Evolutionary conservation across 2,888 invertebrate genomes (phyloP), one percentile per base, ranked within the genome.

Genomic region (Congeria kusceri): DNA sequence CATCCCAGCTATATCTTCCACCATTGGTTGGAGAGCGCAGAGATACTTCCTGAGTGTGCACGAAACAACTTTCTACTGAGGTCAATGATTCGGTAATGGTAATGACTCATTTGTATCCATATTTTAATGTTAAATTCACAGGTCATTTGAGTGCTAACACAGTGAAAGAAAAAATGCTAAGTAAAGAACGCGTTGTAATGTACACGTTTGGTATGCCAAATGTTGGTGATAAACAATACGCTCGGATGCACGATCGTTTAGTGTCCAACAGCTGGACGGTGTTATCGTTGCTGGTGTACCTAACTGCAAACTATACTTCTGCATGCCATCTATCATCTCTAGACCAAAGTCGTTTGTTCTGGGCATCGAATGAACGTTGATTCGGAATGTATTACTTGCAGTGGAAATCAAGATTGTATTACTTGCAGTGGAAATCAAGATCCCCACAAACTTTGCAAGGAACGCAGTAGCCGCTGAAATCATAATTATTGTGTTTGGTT

Each of bases 121-220:
- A 47, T 11, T 83, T 76, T 25, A 66, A 59, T 3, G 59, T 83
- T 18, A 76, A 73, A 27, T 56, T 83, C 3, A 73, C 76, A n/a
- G 82, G 82, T 25, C 82, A 83, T 57, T 83, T 78, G 3, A 79
- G 78, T 47, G 82, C 73, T 18, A 56, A 63, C 29, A 39, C 79
- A 7, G 68, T 83, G 1, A 66, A 70, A 49, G 76, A 83, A 28
- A 70, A 70, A 3, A 67, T 83, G 32, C 25, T 72, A 2, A 62
- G 63, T 25, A 47, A 68, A 25, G 73, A 76, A 20, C 58, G 70
- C 0, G 7, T 83, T 18, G 64, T 61, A 18, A 39, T 83, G 39
- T 79, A 76, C 70, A 83, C 82, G 58, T 83, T 76, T 64, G 82
- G 82, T 62, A 83, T 83, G 82, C 82, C 82, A 18, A 47, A 76